phyloP scores from a whole-genome alignment of 2,797 vertebrate genomes.

The Knipowitschia caucasica region DNA sequence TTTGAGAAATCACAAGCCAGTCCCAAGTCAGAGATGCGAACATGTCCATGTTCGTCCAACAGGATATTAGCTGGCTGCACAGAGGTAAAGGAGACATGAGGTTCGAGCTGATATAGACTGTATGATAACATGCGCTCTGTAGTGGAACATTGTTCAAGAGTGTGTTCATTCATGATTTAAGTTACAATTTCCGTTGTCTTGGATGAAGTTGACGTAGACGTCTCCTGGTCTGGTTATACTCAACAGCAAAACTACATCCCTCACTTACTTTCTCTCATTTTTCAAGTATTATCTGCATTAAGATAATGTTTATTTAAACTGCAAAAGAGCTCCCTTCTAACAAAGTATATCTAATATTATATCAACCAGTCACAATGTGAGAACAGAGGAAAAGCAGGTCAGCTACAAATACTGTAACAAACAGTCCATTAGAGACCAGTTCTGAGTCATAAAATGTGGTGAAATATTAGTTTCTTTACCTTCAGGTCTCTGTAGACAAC shows the following conservation, averaged over 20 bases:
- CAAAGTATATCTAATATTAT: slow-evolving; percentile 53
- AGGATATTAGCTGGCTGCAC: slow-evolving; percentile 93
- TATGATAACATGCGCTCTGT: slow-evolving; percentile 21
- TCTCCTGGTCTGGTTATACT: slow-evolving; percentile 47
- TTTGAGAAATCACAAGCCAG: slow-evolving; percentile 97
- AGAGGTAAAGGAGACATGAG: slow-evolving; percentile 9
- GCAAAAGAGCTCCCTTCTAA: slow-evolving; percentile 42
- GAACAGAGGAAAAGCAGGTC: slow-evolving; percentile 40
- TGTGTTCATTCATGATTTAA: slow-evolving; percentile 38
- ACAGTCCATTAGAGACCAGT: neutral
- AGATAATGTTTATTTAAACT: slow-evolving; percentile 50
- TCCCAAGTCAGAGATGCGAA: slow-evolving; percentile 95
- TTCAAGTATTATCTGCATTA: slow-evolving; percentile 32
- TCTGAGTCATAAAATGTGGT: neutral
- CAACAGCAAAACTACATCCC: slow-evolving; percentile 17
- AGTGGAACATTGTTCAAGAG: slow-evolving; percentile 23
- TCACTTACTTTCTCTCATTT: neutral
- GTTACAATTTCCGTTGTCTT: slow-evolving; percentile 30
- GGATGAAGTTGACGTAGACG: slow-evolving; percentile 1
- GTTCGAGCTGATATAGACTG: slow-evolving; percentile 3
- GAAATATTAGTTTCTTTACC: slow-evolving; percentile 69
- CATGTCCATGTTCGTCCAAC: slow-evolving; percentile 92
- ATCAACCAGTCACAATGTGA: slow-evolving; percentile 60
- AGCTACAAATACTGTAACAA: slow-evolving; percentile 7
- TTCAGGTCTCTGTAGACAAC: slow-evolving; percentile 97